Evolutionary conservation across 1,140 invertebrate genomes (phyloP).

Genomic region (Pogonognathellus flavescens): DNA sequence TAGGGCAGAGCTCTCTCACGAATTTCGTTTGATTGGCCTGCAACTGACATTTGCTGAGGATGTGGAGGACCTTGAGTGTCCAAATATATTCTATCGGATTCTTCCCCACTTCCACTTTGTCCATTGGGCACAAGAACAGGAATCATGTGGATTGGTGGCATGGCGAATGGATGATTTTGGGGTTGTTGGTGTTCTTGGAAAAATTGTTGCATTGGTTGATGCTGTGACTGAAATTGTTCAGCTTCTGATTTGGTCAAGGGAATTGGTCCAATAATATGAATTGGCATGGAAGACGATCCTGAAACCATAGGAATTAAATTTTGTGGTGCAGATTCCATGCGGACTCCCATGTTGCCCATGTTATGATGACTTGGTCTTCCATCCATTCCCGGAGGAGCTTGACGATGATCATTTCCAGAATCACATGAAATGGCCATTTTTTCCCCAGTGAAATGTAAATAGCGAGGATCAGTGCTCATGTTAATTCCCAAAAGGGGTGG

Average conservation of each 20-base stretch:
- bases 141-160: slow-evolving; percentile 36
- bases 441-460: slow-evolving; percentile 83
- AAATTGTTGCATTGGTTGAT: slow-evolving; percentile 5
- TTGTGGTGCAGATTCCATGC: slow-evolving; percentile 45
- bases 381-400: slow-evolving; percentile 20
- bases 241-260: slow-evolving; percentile 42
- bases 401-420: slow-evolving; percentile 73
- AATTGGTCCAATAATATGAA: slow-evolving; percentile 65
- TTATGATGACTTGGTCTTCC: neutral
- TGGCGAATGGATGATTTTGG: slow-evolving; percentile 1
- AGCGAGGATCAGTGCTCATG: slow-evolving; percentile 80
- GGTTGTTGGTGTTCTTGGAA: neutral
- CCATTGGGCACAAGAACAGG: slow-evolving; percentile 41
- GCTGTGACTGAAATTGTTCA: neutral
- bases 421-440: slow-evolving; percentile 88
- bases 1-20: slow-evolving; percentile 63
- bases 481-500: slow-evolving; percentile 78
- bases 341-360: neutral
- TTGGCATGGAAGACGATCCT: slow-evolving; percentile 54
- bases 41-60: neutral
- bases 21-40: slow-evolving; percentile 58
- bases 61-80: slow-evolving; percentile 12
- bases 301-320: neutral
- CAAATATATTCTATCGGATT: slow-evolving; percentile 16
- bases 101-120: slow-evolving; percentile 17